Conservation (phyloP, 2,797 vertebrate species). For the Poeciliopsis paucimaculata region DNA sequence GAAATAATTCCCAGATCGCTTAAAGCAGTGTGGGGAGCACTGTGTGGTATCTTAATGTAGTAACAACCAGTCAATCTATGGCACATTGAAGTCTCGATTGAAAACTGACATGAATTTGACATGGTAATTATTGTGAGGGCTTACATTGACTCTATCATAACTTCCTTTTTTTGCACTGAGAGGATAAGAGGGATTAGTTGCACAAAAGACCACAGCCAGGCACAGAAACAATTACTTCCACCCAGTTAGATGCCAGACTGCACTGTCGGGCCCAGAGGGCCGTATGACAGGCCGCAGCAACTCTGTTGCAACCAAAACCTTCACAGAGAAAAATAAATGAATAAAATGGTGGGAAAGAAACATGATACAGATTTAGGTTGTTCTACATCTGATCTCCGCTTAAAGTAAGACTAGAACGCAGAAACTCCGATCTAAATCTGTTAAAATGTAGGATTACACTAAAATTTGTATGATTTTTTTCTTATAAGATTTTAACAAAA, state of each 20-base stretch:
- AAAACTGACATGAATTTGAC: slow-evolving; percentile 51
- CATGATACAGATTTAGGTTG: background rate
- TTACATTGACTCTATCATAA: slow-evolving; percentile 72
- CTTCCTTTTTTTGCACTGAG: slow-evolving; percentile 79
- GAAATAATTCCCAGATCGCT: background rate
- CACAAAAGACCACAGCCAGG: slow-evolving; percentile 72
- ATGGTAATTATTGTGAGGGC: slow-evolving; percentile 63
- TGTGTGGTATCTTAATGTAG: background rate
- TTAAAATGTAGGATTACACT: background rate
- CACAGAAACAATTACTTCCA: slow-evolving; percentile 78
- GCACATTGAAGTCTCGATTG: slow-evolving; percentile 31
- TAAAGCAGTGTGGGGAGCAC: background rate
- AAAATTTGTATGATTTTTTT: no score
- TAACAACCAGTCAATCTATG: slow-evolving; percentile 44
- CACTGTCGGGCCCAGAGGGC: slow-evolving; percentile 62
- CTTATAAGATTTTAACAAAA: background rate
- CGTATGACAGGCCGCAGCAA: slow-evolving; percentile 32
- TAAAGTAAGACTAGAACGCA: background rate
- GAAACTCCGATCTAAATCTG: background rate
- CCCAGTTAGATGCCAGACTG: slow-evolving; percentile 76
- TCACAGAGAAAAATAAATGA: background rate
- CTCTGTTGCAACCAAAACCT: slow-evolving; percentile 20
- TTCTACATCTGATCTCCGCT: background rate
- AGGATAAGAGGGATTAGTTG: slow-evolving; percentile 78
- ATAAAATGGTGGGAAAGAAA: background rate